Base-by-base conservation (phyloP, 1,140 invertebrate species). In the Scylla paramamosain region DNA sequence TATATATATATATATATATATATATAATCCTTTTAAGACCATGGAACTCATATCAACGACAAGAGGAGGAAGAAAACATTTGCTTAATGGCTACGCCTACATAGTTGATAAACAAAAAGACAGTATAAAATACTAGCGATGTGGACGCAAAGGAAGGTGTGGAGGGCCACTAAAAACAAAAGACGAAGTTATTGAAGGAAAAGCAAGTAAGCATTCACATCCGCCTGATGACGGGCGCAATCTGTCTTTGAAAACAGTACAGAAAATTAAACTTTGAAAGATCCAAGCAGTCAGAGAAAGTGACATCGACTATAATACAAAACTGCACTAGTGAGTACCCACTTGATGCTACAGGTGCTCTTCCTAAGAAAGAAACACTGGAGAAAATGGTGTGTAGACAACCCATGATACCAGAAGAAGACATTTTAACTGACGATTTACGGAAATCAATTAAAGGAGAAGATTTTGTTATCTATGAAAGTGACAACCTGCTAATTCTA, bases 301-400 rank as follows among this genome's bases (percentile, higher is more conserved):
- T 46, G 67, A 93, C 45, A n/a, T n/a, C 84, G 46, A 94, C 84
- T 52, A 67, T 94, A 59, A 94, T 67, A 89, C 86, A 94, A 88
- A 88, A 94, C 86, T 94, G 84, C 84, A 94, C 84, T 45, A 94
- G 86, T 94, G 93, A 94, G 77, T 94, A 88, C 93, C 93, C 0
- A 88, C 93, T 31, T 94, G 83, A 77, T 94, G 93, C n/a, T n/a
- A n/a, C n/a, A n/a, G n/a, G n/a, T n/a, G n/a, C n/a, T n/a, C n/a
- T n/a, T n/a, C n/a, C n/a, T 46, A 89, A 86, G 84, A 93, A 93
- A 12, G n/a, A 93, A 84, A 82, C 67, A n/a, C 77, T 93, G 92
- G 92, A 67, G 84, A 84, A 31, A 83, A 45, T 93, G 92, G 92
- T 93, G 92, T 39, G 92, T n/a, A 84, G 67, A 93, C 92, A 93